Evolutionary conservation across 1,140 invertebrate genomes (phyloP).

Genomic region (Drosophila arawakana): DNA sequence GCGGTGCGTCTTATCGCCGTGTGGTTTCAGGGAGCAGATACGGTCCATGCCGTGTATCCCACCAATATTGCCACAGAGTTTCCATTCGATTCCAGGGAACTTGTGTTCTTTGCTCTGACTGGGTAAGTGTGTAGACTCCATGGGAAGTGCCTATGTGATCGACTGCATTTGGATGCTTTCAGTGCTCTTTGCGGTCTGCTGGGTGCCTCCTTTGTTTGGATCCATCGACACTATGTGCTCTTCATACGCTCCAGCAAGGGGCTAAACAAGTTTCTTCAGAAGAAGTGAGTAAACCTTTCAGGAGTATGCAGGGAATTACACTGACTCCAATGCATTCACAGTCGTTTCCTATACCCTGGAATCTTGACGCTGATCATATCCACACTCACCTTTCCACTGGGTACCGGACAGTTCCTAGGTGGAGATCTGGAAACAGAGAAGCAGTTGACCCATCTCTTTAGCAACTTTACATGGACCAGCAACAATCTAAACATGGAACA

Average conservation of each 20-base stretch:
- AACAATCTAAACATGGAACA: conserved; percentile 92
- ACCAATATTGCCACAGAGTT: conserved; percentile 98
- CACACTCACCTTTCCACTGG: conserved; percentile 93
- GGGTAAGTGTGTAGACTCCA: conserved; percentile 88
- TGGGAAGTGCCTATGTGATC: not conserved
- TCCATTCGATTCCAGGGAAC: conserved; percentile 98
- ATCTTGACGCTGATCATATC: conserved; percentile 92
- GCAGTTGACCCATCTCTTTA: conserved; percentile 93
- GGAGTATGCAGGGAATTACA: not conserved
- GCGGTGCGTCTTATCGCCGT: conserved; percentile 96
- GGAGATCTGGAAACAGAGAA: conserved; percentile 94
- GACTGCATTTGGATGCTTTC: not conserved
- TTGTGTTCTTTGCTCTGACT: conserved; percentile 96
- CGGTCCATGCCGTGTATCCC: conserved; percentile 97
- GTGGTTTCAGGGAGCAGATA: conserved; percentile 97
- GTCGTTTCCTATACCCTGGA: conserved; percentile 95
- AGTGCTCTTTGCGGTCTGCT: conserved; percentile 91
- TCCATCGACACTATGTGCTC: conserved; percentile 97
- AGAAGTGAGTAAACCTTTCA: conserved; percentile 91
- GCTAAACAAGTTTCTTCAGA: conserved; percentile 96
- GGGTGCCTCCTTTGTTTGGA: conserved; percentile 96
- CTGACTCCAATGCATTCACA: conserved; percentile 77
- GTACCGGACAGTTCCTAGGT: conserved; percentile 94
- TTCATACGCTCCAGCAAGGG: conserved; percentile 97
- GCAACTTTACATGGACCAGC: conserved; percentile 98